Percentiles rank a stretch among this genome's conserved stretches.
These are phyloP conservation scores for Tetrapedia diversipes DNA, from an alignment of 2,888 invertebrate species.

Conservation along the genomic window DNA sequence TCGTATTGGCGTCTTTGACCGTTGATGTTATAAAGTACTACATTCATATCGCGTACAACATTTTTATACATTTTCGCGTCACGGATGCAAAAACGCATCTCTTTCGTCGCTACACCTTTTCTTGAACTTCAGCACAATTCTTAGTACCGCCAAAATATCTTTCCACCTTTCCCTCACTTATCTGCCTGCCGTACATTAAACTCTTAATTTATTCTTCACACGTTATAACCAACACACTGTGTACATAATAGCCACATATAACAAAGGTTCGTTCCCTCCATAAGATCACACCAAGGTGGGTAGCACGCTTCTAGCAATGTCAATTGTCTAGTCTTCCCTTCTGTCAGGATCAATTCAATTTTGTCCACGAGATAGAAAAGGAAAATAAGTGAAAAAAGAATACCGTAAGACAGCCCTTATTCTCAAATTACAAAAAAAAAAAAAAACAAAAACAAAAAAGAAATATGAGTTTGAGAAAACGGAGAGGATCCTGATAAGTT, in stretches of 20 bases:
- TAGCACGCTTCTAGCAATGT: conserved; percentile 13
- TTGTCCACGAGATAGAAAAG: no score
- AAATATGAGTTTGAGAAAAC: neutral
- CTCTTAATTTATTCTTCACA: neutral
- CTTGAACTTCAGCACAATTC: neutral
- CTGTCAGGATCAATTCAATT: neutral
- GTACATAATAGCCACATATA: conserved; percentile 25
- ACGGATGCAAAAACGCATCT: neutral
- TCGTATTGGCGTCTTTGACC: neutral
- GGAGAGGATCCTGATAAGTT: neutral
- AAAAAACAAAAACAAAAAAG: neutral
- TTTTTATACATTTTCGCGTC: neutral
- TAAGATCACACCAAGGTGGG: conserved; percentile 4
- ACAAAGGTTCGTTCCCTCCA: neutral
- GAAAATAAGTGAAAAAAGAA: neutral
- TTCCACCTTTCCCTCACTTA: neutral
- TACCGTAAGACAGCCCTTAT: neutral
- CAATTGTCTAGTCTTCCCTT: conserved; percentile 28
- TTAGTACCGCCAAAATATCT: neutral
- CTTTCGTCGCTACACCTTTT: neutral
- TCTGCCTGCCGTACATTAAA: neutral
- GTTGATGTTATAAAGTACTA: no score
- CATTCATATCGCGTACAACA: neutral
- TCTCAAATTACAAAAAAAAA: neutral
- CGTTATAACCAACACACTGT: neutral